Evolutionary conservation across 2,113 vertebrate genomes (phyloP), one percentile per base, ranked within the genome.

Genomic region (Ondatra zibethicus): DNA sequence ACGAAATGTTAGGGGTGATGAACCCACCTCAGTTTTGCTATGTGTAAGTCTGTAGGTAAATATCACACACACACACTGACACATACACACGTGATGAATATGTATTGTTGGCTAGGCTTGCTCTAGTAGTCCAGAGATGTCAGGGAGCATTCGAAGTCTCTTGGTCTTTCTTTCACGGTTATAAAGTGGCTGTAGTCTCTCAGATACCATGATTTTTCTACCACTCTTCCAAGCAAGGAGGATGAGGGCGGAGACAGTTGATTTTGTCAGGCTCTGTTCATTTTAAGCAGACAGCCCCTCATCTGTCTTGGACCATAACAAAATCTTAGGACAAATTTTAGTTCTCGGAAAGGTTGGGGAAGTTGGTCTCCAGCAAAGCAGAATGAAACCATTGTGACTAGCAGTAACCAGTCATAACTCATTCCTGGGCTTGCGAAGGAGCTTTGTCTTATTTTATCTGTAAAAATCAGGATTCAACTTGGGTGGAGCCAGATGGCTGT

Each of bases 241-340:
- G 11, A 68, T 8, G 25, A 73, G 45, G 45, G 12, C 52, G 61
- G 13, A 94, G 6, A 47, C 29, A 42, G 3, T 5, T 36, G 8
- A 47, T 82, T 94, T 94, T 52, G 36, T 92, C 80, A 84, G 50
- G 8, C 52, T 88, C 50, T 92, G 31, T 93, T 86, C 90, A 2
- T 39, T 36, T 63, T 42, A 61, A 63, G 61, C 61, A 85, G 33
- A 89, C 31, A 50, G 88, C 42, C n/a, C 8, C 50, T 73, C 72
- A 55, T 78, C 42, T 55, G 19, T 50, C 94, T 31, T 70, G 84
- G 70, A 86, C 58, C 42, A 75, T 65, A 86, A 16, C 36, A 55
- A 3, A 76, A 42, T 93, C 87, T 78, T 3, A 1, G 80, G 77
- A 93, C 63, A 70, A 76, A 23, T 58, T 63, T 84, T 80, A 12